Conservation (phyloP, 2,888 invertebrate genomes). For the Disparrhopalites patrizii region DNA sequence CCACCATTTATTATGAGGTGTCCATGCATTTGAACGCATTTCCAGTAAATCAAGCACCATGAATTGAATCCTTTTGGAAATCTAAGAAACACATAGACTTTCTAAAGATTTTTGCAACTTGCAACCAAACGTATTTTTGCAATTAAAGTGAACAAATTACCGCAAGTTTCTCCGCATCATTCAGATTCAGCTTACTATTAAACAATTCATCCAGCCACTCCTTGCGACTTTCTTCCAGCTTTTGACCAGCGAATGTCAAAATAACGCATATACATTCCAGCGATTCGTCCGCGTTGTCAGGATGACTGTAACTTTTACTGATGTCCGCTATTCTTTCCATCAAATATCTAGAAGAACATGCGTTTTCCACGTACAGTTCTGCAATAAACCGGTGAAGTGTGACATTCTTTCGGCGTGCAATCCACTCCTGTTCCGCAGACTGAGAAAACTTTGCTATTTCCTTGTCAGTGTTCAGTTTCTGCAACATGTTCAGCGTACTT, state of each 20-base stretch:
- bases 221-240: slow-evolving; percentile 37
- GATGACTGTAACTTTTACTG: slow-evolving; percentile 31
- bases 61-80: slow-evolving; percentile 46
- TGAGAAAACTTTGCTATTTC: slow-evolving; percentile 42
- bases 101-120: background rate
- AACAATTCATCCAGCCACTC: slow-evolving; percentile 37
- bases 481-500: slow-evolving; percentile 10
- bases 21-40: slow-evolving; percentile 44
- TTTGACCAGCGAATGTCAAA: slow-evolving; percentile 44
- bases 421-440: slow-evolving; percentile 38
- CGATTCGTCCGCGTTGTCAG: slow-evolving; percentile 42
- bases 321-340: slow-evolving; percentile 41
- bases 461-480: slow-evolving; percentile 43
- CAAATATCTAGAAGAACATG: slow-evolving; percentile 43
- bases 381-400: slow-evolving; percentile 46
- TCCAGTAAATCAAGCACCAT: slow-evolving; percentile 47
- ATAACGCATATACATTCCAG: slow-evolving; percentile 46
- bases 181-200: slow-evolving; percentile 19
- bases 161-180: slow-evolving; percentile 24
- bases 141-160: slow-evolving; percentile 13
- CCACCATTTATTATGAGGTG: slow-evolving; percentile 48
- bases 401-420: slow-evolving; percentile 42
- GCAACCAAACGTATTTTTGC: background rate
- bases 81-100: slow-evolving; percentile 24
- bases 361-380: slow-evolving; percentile 45